A percentile compares a stretch with the other conserved stretches of the same genome.
Evolutionary conservation across 2,888 invertebrate species (phyloP).

Genomic region (Zaprionus obscuricornis): DNA sequence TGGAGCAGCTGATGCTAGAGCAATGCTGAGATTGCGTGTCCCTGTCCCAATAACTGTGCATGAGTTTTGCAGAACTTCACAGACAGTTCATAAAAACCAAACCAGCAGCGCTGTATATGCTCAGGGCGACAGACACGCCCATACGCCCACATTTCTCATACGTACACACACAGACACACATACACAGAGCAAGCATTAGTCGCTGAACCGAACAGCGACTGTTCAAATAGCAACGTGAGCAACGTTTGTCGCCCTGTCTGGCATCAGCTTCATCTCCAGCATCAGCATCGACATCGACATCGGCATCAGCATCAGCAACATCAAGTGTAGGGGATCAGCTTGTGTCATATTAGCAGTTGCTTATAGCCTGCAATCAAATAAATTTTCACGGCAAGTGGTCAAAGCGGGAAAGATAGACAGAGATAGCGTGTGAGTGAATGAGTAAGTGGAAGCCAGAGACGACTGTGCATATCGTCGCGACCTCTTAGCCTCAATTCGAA

Average conservation of each 20-base stretch:
- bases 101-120: conserved; percentile 45
- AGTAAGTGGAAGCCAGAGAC: conserved; percentile 9
- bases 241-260: conserved; percentile 31
- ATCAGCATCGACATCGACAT: conserved; percentile 8
- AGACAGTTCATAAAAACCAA: conserved; percentile 73
- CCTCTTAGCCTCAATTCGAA: conserved; percentile 54
- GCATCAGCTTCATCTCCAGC: conserved; percentile 17
- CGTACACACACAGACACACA: background rate
- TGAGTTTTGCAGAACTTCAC: conserved; percentile 56
- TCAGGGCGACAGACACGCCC: conserved; percentile 44
- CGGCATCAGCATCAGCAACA: conserved; percentile 13
- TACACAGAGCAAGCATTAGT: conserved; percentile 45
- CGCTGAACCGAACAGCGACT: conserved; percentile 42
- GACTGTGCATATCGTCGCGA: conserved; percentile 7
- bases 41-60: conserved; percentile 42
- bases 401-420: conserved; percentile 46
- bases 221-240: conserved; percentile 40
- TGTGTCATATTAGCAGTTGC: conserved; percentile 74
- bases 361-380: conserved; percentile 76
- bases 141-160: background rate
- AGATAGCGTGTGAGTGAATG: conserved; percentile 1
- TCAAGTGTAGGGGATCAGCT: conserved; percentile 39
- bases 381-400: conserved; percentile 74
- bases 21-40: conserved; percentile 8
- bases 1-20: too few species aligned